Evolutionary conservation across 53 echinoderm and acorn worm species (phyloP).

Genomic region (Holothuria leucospilota): DNA sequence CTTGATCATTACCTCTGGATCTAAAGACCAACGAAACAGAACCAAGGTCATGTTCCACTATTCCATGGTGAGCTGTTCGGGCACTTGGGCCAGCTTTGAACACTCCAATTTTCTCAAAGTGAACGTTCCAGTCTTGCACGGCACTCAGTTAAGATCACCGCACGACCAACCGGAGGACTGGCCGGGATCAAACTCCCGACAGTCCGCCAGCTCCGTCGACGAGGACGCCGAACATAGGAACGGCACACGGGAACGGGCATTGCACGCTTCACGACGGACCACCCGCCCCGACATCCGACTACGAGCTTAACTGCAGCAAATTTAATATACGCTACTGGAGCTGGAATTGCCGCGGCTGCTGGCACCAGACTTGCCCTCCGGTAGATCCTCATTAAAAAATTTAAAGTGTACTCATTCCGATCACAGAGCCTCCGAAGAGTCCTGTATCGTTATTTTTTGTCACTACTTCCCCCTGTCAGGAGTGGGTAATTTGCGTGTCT

Average conservation of each 20-base stretch:
- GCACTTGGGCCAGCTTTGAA: constrained; percentile 67
- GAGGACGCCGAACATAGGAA: not conserved
- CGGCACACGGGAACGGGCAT: too few species aligned
- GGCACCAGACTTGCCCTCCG: constrained; percentile 2
- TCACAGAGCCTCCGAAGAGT: too few species aligned
- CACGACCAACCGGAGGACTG: not conserved
- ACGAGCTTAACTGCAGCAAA: too few species aligned
- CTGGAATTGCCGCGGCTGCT: too few species aligned
- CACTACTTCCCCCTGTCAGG: not conserved
- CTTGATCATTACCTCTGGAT: too few species aligned
- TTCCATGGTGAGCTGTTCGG: too few species aligned
- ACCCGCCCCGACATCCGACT: too few species aligned
- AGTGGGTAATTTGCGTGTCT: too few species aligned
- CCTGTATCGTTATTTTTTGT: not conserved
- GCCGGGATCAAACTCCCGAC: not conserved
- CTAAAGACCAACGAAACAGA: constrained; percentile 70
- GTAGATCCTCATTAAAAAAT: not conserved
- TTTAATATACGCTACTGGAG: too few species aligned
- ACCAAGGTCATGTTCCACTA: constrained; percentile 77
- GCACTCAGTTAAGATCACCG: too few species aligned
- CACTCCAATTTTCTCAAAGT: constrained; percentile 71
- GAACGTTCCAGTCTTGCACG: constrained; percentile 29
- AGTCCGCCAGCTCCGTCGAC: not conserved
- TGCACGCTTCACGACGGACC: too few species aligned
- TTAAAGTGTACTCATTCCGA: not conserved